Evolutionary conservation across 2,797 vertebrate genomes (phyloP).

Genomic region (Pelodytes ibericus): DNA sequence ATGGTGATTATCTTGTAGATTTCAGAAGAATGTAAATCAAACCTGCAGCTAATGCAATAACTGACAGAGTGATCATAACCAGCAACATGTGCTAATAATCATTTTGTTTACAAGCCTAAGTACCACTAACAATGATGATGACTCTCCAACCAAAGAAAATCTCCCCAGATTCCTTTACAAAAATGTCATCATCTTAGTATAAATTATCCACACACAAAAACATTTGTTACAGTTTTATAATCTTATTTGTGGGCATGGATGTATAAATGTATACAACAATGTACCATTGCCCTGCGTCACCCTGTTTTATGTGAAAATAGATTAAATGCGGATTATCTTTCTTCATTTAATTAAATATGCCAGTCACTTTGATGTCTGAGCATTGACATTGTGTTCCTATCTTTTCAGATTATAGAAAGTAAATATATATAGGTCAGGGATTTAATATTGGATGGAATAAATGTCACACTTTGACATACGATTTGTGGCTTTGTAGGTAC

Average conservation of each 20-base stretch:
- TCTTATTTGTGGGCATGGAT: background rate
- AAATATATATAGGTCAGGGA: constrained; percentile 44
- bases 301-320: background rate
- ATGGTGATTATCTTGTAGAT: too few relatives aligned
- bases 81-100: too few relatives aligned
- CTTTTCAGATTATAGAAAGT: constrained; percentile 22
- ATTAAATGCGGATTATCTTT: constrained; percentile 29
- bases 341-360: constrained; percentile 38
- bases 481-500: constrained; percentile 35
- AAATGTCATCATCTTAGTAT: background rate
- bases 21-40: too few relatives aligned
- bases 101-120: too few relatives aligned
- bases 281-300: background rate
- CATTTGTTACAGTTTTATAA: too few relatives aligned
- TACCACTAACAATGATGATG: too few relatives aligned
- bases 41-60: too few relatives aligned
- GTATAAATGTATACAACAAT: background rate
- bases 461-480: constrained; percentile 46
- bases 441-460: constrained; percentile 42
- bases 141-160: too few relatives aligned
- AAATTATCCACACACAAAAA: background rate
- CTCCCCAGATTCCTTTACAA: background rate
- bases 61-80: too few relatives aligned
- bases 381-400: constrained; percentile 25
- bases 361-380: constrained; percentile 31